Evolutionary conservation across 2,797 vertebrate genomes (phyloP).

Genomic region (Chaetodon trifasciatus): DNA sequence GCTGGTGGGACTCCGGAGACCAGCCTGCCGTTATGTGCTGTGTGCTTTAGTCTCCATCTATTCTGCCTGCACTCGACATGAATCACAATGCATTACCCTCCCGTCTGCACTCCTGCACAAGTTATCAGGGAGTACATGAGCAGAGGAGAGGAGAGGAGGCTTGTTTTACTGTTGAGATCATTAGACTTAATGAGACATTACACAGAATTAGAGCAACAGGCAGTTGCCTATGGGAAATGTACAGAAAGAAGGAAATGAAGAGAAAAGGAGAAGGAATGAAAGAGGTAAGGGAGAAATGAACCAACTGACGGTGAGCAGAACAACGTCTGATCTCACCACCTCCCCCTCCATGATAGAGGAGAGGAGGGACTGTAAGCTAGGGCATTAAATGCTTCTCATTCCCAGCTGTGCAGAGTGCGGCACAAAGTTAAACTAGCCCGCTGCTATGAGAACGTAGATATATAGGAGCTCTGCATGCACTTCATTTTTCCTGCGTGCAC

Average conservation of each 20-base stretch:
- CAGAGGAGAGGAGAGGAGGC: slow-evolving; percentile 29
- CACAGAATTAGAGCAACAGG: slow-evolving; percentile 23
- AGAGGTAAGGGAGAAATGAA: slow-evolving; percentile 25
- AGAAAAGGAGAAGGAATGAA: slow-evolving; percentile 3
- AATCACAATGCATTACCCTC: slow-evolving; percentile 80
- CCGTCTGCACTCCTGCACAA: slow-evolving; percentile 72
- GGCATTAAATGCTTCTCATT: slow-evolving; percentile 76
- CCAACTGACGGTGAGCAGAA: slow-evolving; percentile 9
- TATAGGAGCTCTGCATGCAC: slow-evolving; percentile 23
- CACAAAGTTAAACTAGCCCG: slow-evolving; percentile 56
- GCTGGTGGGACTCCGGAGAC: slow-evolving; percentile 62
- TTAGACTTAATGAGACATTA: slow-evolving; percentile 27
- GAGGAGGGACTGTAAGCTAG: slow-evolving; percentile 66
- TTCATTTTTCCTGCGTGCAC: slow-evolving; percentile 24
- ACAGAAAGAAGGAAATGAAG: slow-evolving; percentile 24
- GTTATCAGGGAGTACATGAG: slow-evolving; percentile 61
- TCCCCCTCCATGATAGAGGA: slow-evolving; percentile 39
- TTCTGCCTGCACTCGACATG: slow-evolving; percentile 69
- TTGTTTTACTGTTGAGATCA: slow-evolving; percentile 36
- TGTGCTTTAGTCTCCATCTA: slow-evolving; percentile 58
- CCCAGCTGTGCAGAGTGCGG: slow-evolving; percentile 68
- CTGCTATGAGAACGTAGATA: slow-evolving; percentile 55
- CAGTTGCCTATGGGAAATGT: slow-evolving; percentile 9
- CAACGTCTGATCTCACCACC: slow-evolving; percentile 37
- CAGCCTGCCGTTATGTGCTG: slow-evolving; percentile 54